A percentile compares a stretch with the other conserved stretches of the same genome.
These are phyloP conservation scores for Leistus spinibarbis DNA, from an alignment of 2,888 invertebrate species.

Conservation along the genomic window DNA sequence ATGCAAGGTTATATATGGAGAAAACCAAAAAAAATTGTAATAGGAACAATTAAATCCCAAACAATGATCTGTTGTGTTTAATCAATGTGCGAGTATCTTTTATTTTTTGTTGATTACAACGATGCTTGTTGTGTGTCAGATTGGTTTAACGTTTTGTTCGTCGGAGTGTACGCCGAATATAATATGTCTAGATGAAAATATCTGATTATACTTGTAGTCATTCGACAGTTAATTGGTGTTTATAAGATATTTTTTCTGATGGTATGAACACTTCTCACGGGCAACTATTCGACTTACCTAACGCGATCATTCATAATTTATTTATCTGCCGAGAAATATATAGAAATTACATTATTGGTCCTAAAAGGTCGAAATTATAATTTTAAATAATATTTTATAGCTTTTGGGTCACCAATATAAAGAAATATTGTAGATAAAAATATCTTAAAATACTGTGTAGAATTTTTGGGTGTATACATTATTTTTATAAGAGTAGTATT, in stretches of 20 bases:
- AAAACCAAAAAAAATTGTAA: conserved; percentile 30
- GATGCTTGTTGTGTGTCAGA: conserved; percentile 24
- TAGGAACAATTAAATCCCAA: conserved; percentile 23
- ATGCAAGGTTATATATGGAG: conserved; percentile 10
- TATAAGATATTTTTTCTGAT: conserved; percentile 20
- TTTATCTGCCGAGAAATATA: too few relatives aligned
- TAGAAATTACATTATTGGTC: too few relatives aligned
- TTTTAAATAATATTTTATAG: too few relatives aligned
- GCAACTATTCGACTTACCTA: not conserved
- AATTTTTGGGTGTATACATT: too few relatives aligned
- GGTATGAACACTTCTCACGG: not conserved
- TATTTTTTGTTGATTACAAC: conserved; percentile 2
- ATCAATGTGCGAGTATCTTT: conserved; percentile 2
- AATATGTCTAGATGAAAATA: conserved; percentile 33
- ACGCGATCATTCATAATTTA: not conserved
- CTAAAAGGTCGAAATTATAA: too few relatives aligned
- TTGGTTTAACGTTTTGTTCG: conserved; percentile 20
- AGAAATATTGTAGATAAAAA: too few relatives aligned
- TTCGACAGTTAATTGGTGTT: conserved; percentile 33
- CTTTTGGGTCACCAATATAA: too few relatives aligned
- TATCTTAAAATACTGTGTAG: too few relatives aligned
- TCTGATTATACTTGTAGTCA: conserved; percentile 33
- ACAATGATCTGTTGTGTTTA: conserved; percentile 4
- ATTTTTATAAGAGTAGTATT: too few relatives aligned
- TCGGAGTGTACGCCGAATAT: conserved; percentile 30